These are phyloP conservation scores for Arizona elegans DNA, from an alignment of 2,113 vertebrate species.

Conservation along the genomic window DNA sequence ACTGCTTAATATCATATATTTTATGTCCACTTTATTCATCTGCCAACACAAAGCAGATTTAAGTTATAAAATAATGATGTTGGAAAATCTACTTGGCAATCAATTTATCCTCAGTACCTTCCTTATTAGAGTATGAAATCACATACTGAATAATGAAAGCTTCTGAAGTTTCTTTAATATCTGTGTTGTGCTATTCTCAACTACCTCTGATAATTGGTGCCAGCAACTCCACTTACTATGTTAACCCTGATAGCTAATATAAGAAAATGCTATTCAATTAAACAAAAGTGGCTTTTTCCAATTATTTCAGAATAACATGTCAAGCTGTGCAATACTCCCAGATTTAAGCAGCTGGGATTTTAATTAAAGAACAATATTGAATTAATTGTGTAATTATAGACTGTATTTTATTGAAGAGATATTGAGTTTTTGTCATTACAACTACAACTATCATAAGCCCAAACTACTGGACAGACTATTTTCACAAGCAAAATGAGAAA, in stretches of 20 bases:
- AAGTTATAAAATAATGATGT: conserved; percentile 21
- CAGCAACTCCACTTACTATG: not conserved
- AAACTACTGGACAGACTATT: not conserved
- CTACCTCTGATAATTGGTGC: not conserved
- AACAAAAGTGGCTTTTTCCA: not conserved
- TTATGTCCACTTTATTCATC: conserved; percentile 16
- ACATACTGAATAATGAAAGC: not conserved
- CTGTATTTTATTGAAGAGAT: not conserved
- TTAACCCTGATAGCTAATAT: not conserved
- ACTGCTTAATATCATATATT: conserved; percentile 17
- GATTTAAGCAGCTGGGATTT: not conserved
- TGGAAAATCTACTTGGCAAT: conserved; percentile 13
- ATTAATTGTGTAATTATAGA: not conserved
- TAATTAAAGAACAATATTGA: not conserved
- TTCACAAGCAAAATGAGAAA: not conserved
- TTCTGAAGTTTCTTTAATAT: conserved; percentile 17
- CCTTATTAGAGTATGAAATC: conserved; percentile 18
- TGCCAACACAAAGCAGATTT: conserved; percentile 8
- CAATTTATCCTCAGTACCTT: not conserved
- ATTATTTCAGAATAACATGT: not conserved
- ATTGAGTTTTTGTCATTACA: not conserved
- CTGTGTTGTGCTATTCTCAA: conserved; percentile 9
- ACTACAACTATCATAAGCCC: not conserved
- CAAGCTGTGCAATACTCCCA: not conserved
- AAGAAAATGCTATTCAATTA: not conserved